Base-by-base conservation (phyloP, 2,888 invertebrate genomes). In the Eupithecia abbreviata region DNA sequence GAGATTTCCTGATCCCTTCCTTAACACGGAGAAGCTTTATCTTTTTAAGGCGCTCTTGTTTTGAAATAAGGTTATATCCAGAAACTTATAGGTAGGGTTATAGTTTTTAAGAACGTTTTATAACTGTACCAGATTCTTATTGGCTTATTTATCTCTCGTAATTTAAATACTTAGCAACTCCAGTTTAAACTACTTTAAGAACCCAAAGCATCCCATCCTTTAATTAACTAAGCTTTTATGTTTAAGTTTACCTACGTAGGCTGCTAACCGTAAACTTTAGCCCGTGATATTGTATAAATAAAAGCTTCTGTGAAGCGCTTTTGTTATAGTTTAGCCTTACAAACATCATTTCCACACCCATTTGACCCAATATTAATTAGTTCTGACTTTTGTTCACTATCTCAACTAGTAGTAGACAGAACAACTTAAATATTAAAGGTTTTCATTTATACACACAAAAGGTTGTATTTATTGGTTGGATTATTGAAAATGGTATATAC, bases 1-100 rank as follows among this genome's bases (percentile, higher is more conserved):
- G 80, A 81, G 76, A 82, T 82, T 81, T 78, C 72, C 66, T 77
- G 73, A 79, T 79, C 74, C 75, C 72, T 76, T 71, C 77, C 79
- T 69, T 78, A 70, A 74, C 74, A 75, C 47, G 71, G 18, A 69
- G 30, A 30, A 69, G 47, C 66, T 75, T 47, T 30, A 68, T 47
- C 68, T 72, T 66, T 55, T 74, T 45, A 74, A 55, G 41, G 30
- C 41, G 10, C 55, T 66, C 51, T 69, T 51, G 30, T 73, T 55
- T 72, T 67, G 13, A 42, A 67, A 58, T 18, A 18, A 58, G 58
- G 5, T 58, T 12, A 30, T 30, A 62, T 62, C 12, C 30, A 12
- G 10, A 18, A 58, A 18, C 4, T 58, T 10, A 18, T 6, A 30
- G 30, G 30, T 3, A 10, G 10, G 9, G 58, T 62, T 58, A 18